A percentile compares a stretch with the other conserved stretches of the same genome.
These are phyloP conservation scores for Enteromius paludinosus DNA, from an alignment of 2,797 vertebrate species.

Conservation along the genomic window DNA sequence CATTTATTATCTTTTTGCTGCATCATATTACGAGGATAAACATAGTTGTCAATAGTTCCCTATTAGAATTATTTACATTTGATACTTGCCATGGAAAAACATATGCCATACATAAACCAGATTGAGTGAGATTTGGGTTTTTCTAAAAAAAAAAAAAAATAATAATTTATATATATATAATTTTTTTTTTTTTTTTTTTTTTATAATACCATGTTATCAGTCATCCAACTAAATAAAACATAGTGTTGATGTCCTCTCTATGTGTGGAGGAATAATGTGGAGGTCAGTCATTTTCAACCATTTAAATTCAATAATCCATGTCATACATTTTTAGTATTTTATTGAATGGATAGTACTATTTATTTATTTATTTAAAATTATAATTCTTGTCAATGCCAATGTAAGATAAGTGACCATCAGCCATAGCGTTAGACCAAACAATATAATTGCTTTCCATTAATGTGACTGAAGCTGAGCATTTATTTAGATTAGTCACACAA, in stretches of 20 bases:
- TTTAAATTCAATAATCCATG: background rate
- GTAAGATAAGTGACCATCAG: background rate
- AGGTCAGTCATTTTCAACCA: background rate
- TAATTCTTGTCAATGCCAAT: background rate
- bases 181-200: too few relatives aligned
- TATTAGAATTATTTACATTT: background rate
- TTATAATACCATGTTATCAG: background rate
- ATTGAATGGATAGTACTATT: background rate
- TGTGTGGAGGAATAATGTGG: too few relatives aligned
- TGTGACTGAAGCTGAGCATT: background rate
- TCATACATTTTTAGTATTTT: background rate
- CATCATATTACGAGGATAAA: background rate
- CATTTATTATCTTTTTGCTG: background rate
- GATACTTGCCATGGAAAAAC: background rate
- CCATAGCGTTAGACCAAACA: background rate
- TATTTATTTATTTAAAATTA: background rate
- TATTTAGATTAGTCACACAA: background rate
- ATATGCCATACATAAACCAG: background rate
- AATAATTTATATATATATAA: too few relatives aligned
- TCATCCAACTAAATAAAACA: background rate
- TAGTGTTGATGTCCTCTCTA: background rate
- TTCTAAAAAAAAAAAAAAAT: too few relatives aligned
- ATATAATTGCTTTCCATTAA: background rate
- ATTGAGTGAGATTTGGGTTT: background rate
- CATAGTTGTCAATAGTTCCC: background rate